These are phyloP conservation scores for Phylloscopus whistleri DNA, from an alignment of 2,113 vertebrate genomes.

Conservation along the genomic window DNA sequence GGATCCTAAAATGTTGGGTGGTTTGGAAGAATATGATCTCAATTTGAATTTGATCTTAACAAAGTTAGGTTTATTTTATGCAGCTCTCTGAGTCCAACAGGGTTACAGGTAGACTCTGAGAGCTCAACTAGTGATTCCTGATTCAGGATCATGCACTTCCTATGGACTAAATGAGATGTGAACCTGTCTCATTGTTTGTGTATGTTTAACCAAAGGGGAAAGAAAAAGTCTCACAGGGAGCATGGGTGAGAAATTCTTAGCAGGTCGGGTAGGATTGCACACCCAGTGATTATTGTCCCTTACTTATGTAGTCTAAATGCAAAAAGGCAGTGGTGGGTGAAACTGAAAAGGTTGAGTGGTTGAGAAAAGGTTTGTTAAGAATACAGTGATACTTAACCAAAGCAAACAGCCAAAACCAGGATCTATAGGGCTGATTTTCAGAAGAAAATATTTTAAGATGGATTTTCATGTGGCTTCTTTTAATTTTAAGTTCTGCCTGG, in stretches of 20 bases:
- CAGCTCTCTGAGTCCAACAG: background rate
- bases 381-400: background rate
- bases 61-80: background rate
- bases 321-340: background rate
- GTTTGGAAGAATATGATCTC: background rate
- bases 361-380: background rate
- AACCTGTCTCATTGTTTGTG: background rate
- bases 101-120: background rate
- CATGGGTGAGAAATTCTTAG: background rate
- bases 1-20: background rate
- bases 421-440: background rate
- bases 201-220: background rate
- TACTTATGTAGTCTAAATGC: background rate
- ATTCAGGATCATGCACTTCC: rapidly evolving
- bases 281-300: background rate
- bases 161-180: background rate
- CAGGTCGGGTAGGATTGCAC: background rate
- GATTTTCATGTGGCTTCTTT: background rate
- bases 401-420: background rate
- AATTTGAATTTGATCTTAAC: background rate
- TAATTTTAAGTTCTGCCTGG: background rate
- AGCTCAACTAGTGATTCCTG: background rate
- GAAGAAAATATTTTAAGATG: background rate
- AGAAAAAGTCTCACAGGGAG: background rate
- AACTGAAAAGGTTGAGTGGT: background rate